Percentiles rank a stretch among this genome's conserved stretches.
phyloP scores from a whole-genome alignment of 2,888 invertebrate species.

The Chrysina gloriosa region DNA sequence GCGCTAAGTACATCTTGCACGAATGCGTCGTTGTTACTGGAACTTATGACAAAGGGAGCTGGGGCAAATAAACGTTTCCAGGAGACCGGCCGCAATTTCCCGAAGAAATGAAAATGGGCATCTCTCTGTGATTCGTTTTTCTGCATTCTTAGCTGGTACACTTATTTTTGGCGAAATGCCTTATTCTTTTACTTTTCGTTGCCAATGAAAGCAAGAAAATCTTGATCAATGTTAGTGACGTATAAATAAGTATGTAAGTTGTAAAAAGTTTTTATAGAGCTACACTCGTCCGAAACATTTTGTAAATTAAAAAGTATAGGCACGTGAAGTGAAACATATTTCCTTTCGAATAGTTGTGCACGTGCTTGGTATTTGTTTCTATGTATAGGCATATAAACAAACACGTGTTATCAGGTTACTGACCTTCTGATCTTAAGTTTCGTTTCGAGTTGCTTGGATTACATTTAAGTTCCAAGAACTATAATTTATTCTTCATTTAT shows the following conservation, averaged over 20 bases:
- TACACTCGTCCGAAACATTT: background rate
- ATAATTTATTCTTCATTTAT: too few relatives aligned
- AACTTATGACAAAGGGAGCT: conserved; percentile 12
- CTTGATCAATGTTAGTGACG: background rate
- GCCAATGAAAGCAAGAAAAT: background rate
- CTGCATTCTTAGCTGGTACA: background rate
- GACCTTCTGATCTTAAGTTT: too few relatives aligned
- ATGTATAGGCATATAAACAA: too few relatives aligned
- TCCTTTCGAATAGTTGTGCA: too few relatives aligned
- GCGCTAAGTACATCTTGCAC: conserved; percentile 17
- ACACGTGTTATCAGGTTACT: too few relatives aligned
- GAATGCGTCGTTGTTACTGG: background rate
- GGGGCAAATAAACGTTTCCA: conserved; percentile 26
- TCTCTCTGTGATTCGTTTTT: conserved; percentile 24
- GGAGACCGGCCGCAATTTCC: conserved; percentile 29
- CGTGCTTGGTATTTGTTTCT: too few relatives aligned
- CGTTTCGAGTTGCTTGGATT: too few relatives aligned
- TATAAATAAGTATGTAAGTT: background rate
- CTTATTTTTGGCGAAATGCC: conserved; percentile 1
- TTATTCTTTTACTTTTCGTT: conserved; percentile 13
- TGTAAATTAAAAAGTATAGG: background rate
- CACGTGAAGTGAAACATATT: too few relatives aligned
- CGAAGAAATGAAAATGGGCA: conserved; percentile 18
- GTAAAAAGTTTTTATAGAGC: background rate
- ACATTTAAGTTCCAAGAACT: too few relatives aligned